Evolutionary conservation across 2,113 vertebrate species (phyloP), one percentile per base, ranked within the genome.

Genomic region (Mirza zaza): DNA sequence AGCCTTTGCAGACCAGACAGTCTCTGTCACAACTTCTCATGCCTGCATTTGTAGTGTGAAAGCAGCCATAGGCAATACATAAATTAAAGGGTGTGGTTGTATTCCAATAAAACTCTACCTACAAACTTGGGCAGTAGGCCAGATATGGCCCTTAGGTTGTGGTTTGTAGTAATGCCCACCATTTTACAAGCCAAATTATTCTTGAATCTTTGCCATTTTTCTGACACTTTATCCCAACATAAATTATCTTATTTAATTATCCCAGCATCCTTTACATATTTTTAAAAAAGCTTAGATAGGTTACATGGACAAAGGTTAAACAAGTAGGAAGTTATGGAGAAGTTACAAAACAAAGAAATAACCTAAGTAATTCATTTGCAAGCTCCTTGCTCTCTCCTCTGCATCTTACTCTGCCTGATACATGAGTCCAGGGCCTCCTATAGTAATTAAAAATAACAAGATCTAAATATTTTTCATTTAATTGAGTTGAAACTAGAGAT

Each of bases 381-480:
- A 77, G 15, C 4, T 11, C 25, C 81, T 67, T 42, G 61, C 20
- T 55, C 18, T 55, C 20, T 17, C 14, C 50, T 91, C 65, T 76
- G 12, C 2, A 12, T 92, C 77, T 87, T 75, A 15, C 45, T 92
- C 39, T 65, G 29, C 29, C 39, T 87, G 34, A 82, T 50, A 81
- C 18, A 59, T 45, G 87, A 92, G 65, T 27, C 34, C 45, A 65
- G 9, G 68, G 65, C 61, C 61, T 71, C 27, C 25, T 59, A 11
- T 11, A 34, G 14, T 88, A 90, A 75, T 80, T 92, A 79, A 87
- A 83, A 93, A 50, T 57, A 59, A 32, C n/a, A 75, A 91, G 18
- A 76, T 76, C 34, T 17, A 93, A 93, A 52, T 70, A 91, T 80
- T 96, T 97, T 88, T 89, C 4, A 75, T n/a, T 80, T 90, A 77